Conservation (phyloP, 2,113 vertebrate genomes). For the Platycercus adscitus region DNA sequence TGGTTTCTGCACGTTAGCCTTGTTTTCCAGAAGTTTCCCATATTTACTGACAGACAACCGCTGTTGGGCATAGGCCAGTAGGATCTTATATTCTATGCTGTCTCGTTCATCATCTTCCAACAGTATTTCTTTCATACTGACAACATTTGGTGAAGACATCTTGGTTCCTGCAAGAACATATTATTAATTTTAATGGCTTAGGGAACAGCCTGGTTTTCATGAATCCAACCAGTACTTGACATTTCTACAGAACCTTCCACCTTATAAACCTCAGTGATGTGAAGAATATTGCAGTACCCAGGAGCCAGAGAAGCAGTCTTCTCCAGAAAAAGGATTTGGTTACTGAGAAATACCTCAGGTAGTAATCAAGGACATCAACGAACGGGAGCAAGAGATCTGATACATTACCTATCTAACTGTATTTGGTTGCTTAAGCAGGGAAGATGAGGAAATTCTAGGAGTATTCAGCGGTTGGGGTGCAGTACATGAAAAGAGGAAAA, state of each 20-base stretch:
- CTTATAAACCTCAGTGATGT: background rate
- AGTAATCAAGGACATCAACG: background rate
- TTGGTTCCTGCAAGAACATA: slow-evolving; percentile 35
- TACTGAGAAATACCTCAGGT: background rate
- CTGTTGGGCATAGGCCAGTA: slow-evolving; percentile 58
- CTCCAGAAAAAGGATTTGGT: background rate
- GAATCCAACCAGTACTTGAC: background rate
- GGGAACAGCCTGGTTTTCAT: background rate
- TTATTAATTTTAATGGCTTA: background rate
- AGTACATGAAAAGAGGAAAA: background rate
- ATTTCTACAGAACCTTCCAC: background rate
- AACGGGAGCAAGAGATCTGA: background rate
- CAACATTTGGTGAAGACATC: slow-evolving; percentile 21
- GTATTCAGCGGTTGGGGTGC: background rate
- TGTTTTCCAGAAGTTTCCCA: background rate
- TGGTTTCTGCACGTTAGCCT: background rate
- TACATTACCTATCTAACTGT: background rate
- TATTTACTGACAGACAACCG: background rate
- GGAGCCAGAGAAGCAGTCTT: background rate
- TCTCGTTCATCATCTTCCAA: slow-evolving; percentile 56
- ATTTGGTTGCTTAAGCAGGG: background rate
- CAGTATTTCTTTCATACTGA: slow-evolving; percentile 55
- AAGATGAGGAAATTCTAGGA: background rate
- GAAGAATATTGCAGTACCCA: background rate
- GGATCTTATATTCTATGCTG: slow-evolving; percentile 67